Base-by-base conservation (phyloP, 2,113 vertebrate species). In the Herpetotheres cachinnans region DNA sequence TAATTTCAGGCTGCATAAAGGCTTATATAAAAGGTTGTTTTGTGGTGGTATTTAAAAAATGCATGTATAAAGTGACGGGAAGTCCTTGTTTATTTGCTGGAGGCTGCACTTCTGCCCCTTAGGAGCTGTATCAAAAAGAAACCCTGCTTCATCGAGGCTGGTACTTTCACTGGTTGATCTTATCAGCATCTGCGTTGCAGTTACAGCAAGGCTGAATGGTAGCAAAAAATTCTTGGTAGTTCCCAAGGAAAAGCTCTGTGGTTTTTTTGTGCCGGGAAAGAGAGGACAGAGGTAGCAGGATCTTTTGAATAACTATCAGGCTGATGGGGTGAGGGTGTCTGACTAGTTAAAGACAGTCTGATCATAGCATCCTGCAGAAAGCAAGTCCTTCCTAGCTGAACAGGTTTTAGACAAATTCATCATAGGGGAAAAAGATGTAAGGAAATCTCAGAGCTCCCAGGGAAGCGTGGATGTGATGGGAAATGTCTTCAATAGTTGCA, bases 141-240 rank as follows among this genome's bases (percentile, higher is more conserved):
- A 8, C 6, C 18, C 15, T 32, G 47, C 49, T 34, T 13, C 30
- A 25, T 4, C 6, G 24, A 22, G 34, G 47, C 61, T 82, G 69
- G 20, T 12, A 16, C 29, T 30, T 42, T 11, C 38, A 7, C 24
- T 9, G 7, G 29, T 27, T n/a, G 27, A 9, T 22, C 46, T 61
- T 15, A 5, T 2, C 34, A 32, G 46, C 18, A 13, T 10, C 52
- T 9, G 22, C 2, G 26, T 15, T 7, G 34, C 16, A 7, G 20
- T 47, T 55, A 47, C 1, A 1, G 26, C 9, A 7, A 1, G 29
- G 13, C 7, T 40, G 38, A 10, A 3, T 2, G 19, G 47, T 9
- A 29, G 36, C 32, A 55, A 47, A 71, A 40, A 29, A 16, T 30
- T 21, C 34, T 5, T n/a, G 49, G 19, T 47, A 6, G 22, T 7